A percentile compares a stretch with the other conserved stretches of the same genome.
These are phyloP conservation scores for Drosophila hamatofila DNA, from an alignment of 2,888 invertebrate species.

Conservation along the genomic window DNA sequence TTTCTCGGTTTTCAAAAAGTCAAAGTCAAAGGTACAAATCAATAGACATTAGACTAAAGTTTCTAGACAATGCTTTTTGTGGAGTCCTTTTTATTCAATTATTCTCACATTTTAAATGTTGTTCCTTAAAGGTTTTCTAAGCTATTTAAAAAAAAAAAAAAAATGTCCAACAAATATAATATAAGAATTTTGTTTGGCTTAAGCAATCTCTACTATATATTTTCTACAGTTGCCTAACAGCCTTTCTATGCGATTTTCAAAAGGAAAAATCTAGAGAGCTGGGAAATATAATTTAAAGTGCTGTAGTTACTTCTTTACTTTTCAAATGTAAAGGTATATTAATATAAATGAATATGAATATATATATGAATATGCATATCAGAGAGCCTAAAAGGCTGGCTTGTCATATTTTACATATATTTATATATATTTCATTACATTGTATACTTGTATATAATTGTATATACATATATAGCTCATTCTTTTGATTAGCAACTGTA, in stretches of 20 bases:
- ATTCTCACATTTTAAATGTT: neutral
- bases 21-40: neutral
- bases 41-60: neutral
- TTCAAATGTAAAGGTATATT: neutral
- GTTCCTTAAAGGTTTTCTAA: too few relatives aligned
- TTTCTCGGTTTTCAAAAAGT: neutral
- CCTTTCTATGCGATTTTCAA: neutral
- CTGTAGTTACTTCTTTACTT: too few relatives aligned
- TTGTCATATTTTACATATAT: too few relatives aligned
- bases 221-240: neutral
- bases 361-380: neutral
- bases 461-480: conserved; percentile 2
- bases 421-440: neutral
- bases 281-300: too few relatives aligned
- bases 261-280: neutral
- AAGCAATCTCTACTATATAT: neutral
- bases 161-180: too few relatives aligned
- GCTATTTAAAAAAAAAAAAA: too few relatives aligned
- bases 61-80: neutral
- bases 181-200: neutral
- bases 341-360: neutral
- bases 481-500: conserved; percentile 4
- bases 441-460: neutral
- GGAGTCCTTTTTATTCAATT: neutral
- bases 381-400: neutral